Base-by-base conservation (phyloP, 1,140 invertebrate species). In the Drosophila ironensis region DNA sequence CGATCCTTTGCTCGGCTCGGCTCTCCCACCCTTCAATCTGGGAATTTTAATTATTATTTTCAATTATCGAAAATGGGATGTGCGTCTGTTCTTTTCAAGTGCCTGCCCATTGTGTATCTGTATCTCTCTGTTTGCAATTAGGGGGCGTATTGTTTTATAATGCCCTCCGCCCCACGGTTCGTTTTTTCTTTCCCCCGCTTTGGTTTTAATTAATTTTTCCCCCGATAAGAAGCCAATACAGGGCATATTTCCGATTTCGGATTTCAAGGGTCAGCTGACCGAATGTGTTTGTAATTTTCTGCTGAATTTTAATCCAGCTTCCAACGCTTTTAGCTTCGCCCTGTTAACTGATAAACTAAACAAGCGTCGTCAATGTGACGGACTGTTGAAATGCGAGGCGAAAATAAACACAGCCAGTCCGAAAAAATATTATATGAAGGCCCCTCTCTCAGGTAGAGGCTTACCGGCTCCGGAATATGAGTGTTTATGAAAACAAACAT, bases 11-110 rank as follows among this genome's bases (percentile, higher is more conserved):
- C 2, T 22, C 37, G 20, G 16, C 19, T n/a, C 30, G 7, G 47
- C n/a, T 56, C 28, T 9, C 22, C 12, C n/a, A 37, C 46, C 61
- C 25, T 69, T 76, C 64, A 81, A 84, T 88, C 86, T 77, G 72
- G 73, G 86, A 88, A 88, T 88, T 88, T 88, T 88, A 88, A 88
- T 88, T 88, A 86, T 88, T 86, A 68, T 88, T 88, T 88, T 88
- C 86, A 88, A 88, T 88, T 88, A 88, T 81, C 68, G 86, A 87
- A 88, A 84, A 88, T 82, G 77, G 82, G 24, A 72, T 74, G 57
- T 60, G 80, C 74, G 64, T 88, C 52, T 72, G 44, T 33, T 51
- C 54, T 42, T 52, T 69, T 82, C 78, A 84, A 82, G 78, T 82
- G 75, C 45, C 63, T 41, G 54, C 12, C 38, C 40, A 47, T 70